Evolutionary conservation across 2,888 invertebrate species (phyloP).

Genomic region (Adineta ricciae): DNA sequence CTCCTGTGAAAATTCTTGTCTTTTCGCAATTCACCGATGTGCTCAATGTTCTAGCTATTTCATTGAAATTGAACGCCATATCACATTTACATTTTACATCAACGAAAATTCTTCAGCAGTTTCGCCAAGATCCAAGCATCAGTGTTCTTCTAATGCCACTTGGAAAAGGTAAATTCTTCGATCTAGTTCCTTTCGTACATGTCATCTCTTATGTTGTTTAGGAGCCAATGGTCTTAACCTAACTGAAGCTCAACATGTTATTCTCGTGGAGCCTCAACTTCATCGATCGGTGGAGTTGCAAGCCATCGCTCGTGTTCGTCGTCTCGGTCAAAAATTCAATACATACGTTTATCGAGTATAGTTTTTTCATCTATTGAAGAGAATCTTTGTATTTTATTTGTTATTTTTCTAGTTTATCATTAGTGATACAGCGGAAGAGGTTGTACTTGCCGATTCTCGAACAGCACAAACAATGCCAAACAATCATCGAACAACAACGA

Average conservation of each 20-base stretch:
- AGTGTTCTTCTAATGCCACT: constrained; percentile 6
- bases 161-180: not conserved
- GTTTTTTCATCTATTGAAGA: not conserved
- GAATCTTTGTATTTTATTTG: no score
- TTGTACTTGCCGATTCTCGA: not conserved
- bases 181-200: no score
- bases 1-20: not conserved
- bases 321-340: constrained; percentile 66
- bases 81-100: not conserved
- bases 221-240: constrained; percentile 71
- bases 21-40: not conserved
- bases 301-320: constrained; percentile 66
- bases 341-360: constrained; percentile 58
- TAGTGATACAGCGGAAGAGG: not conserved
- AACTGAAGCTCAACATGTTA: constrained; percentile 66
- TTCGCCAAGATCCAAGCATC: not conserved
- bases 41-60: not conserved
- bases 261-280: constrained; percentile 65
- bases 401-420: not conserved
- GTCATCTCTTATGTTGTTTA: constrained; percentile 38
- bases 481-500: not conserved
- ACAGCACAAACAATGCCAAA: not conserved
- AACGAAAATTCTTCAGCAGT: not conserved
- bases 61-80: not conserved
- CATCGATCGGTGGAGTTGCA: constrained; percentile 65